phyloP scores from a whole-genome alignment of 2,113 vertebrate genomes.

The Tragelaphus scriptus region DNA sequence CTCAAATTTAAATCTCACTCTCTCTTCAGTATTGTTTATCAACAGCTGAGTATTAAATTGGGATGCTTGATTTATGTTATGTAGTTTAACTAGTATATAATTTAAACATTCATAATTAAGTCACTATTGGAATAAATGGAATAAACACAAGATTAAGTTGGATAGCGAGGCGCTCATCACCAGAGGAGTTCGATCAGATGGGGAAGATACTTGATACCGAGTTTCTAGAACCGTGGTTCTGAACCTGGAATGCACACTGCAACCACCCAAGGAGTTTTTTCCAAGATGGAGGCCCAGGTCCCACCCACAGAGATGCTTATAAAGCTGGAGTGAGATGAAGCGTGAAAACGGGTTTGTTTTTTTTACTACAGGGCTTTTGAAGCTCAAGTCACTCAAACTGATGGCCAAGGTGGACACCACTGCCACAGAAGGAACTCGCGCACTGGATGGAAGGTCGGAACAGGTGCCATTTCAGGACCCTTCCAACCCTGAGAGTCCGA shows the following conservation, averaged over 20 bases:
- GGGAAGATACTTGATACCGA: neutral
- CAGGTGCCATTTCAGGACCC: neutral
- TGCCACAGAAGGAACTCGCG: neutral
- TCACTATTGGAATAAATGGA: neutral
- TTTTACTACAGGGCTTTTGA: neutral
- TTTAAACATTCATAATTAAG: neutral
- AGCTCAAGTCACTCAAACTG: neutral
- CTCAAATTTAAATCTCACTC: conserved; percentile 32
- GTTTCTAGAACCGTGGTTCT: neutral
- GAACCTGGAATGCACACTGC: neutral
- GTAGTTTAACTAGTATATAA: neutral
- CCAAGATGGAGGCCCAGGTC: neutral
- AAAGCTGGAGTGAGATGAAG: neutral
- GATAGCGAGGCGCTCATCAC: neutral
- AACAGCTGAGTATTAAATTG: conserved; percentile 31
- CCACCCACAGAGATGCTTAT: neutral
- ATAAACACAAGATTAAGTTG: neutral
- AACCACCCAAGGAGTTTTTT: neutral
- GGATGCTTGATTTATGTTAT: neutral
- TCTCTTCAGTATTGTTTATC: conserved; percentile 30
- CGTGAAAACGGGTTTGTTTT: neutral
- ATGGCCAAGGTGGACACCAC: neutral
- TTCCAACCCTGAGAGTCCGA: neutral
- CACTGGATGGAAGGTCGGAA: neutral
- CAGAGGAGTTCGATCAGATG: neutral